Percentiles rank a stretch among this genome's conserved stretches.
Evolutionary conservation across 1,140 invertebrate genomes (phyloP).

Genomic region (Stenopsyche tienmushanensis): DNA sequence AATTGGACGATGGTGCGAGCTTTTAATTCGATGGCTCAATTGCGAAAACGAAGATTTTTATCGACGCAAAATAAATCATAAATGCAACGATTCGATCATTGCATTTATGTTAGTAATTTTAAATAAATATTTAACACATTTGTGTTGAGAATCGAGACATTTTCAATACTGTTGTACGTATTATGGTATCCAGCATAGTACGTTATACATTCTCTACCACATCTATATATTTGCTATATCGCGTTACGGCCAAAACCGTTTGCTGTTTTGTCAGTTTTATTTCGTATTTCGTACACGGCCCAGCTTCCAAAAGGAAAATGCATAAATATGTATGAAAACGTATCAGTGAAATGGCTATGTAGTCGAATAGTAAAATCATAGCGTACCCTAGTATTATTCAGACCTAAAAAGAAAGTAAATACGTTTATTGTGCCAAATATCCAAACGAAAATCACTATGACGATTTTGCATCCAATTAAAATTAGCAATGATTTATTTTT

Average conservation of each 20-base stretch:
- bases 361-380: conserved; percentile 32
- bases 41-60: background rate
- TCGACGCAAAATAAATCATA: too few species aligned
- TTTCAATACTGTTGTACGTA: too few species aligned
- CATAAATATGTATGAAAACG: conserved; percentile 41
- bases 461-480: too few species aligned
- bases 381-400: too few species aligned
- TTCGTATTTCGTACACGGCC: conserved; percentile 35
- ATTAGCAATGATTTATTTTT: too few species aligned
- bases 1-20: background rate
- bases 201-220: background rate
- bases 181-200: background rate
- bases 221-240: conserved; percentile 9
- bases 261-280: conserved; percentile 32
- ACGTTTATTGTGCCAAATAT: too few species aligned
- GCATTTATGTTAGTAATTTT: too few species aligned
- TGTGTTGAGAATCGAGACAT: too few species aligned
- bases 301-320: conserved; percentile 27
- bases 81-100: too few species aligned
- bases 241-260: conserved; percentile 26
- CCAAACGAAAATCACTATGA: too few species aligned
- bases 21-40: background rate
- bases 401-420: too few species aligned
- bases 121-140: too few species aligned
- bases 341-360: conserved; percentile 35